Conservation (phyloP, 2,797 vertebrate species). For the Halcyon smyrnensis region DNA sequence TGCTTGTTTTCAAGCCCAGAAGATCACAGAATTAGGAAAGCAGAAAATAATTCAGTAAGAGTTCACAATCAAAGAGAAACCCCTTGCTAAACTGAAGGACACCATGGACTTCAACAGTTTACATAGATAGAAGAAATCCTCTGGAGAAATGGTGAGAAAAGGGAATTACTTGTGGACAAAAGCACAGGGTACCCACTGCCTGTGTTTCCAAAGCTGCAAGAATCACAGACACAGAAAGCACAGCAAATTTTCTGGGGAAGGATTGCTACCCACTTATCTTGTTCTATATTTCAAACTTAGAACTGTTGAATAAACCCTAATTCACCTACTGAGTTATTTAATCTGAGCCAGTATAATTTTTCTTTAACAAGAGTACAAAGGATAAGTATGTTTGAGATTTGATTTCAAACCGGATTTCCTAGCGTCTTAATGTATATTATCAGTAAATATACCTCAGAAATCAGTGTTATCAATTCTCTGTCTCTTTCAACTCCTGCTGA, state of each 20-base stretch:
- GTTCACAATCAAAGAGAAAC: not conserved
- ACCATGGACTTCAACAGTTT: not conserved
- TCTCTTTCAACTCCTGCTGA: not conserved
- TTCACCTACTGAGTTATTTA: not conserved
- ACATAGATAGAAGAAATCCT: not conserved
- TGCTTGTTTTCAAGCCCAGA: not conserved
- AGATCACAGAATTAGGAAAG: not conserved
- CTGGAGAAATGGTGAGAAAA: not conserved
- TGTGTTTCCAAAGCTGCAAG: not conserved
- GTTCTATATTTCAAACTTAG: rapidly evolving
- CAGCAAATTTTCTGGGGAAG: not conserved
- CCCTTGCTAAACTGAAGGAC: not conserved
- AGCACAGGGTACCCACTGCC: rapidly evolving
- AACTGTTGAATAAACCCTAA: not conserved
- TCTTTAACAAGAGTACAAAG: not conserved
- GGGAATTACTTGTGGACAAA: not conserved
- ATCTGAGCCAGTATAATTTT: not conserved
- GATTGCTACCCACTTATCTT: not conserved
- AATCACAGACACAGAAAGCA: not conserved
- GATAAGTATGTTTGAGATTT: not conserved
- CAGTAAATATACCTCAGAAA: not conserved
- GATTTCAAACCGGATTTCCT: not conserved
- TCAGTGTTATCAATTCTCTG: not conserved
- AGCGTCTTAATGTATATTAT: not conserved
- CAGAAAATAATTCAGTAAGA: not conserved